Base-by-base conservation (phyloP, 1,140 invertebrate genomes). In the Steinernema khuongi region DNA sequence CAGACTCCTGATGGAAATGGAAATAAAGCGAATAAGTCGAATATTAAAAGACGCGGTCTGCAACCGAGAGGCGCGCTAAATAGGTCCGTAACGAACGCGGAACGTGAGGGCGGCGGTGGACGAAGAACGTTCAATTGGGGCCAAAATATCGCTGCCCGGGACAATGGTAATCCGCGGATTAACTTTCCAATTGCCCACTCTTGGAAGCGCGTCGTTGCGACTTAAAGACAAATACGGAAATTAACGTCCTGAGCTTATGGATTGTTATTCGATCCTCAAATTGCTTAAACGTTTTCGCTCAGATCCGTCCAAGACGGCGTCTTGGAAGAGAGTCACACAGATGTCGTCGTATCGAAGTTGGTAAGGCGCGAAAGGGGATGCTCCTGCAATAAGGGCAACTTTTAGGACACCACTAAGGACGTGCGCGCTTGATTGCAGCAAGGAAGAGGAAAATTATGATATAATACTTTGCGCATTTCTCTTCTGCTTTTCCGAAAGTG, bases 101-200 rank as follows among this genome's bases (percentile, higher is more conserved):
- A n/a, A n/a, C n/a, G n/a, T n/a, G n/a, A n/a, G 36, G 7, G 7
- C 7, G 7, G 36, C 36, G n/a, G 36, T 41, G 36, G n/a, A 7
- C n/a, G 7, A n/a, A 7, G 36, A n/a, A 41, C 36, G 36, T 11
- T 41, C 7, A 41, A n/a, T n/a, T 41, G 36, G n/a, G 36, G 36
- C 36, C 11, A n/a, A 60, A 60, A 60, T 60, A 60, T 7, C 14
- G 50, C 50, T 60, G 50, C 19, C 4, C 4, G 19, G 50, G 26
- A 60, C 50, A 60, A 60, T 60, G 50, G 50, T 60, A 60, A 60
- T 60, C 50, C 50, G 4, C 11, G 19, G 50, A 60, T 60, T 60
- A 60, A 60, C 50, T 60, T 60, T 60, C 50, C 14, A 60, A 60
- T 60, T 60, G 50, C 50, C 50, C 50, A 60, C 50, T 60, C 50